phyloP scores from a whole-genome alignment of 2,113 vertebrate genomes.

The Amblyornis subalaris region DNA sequence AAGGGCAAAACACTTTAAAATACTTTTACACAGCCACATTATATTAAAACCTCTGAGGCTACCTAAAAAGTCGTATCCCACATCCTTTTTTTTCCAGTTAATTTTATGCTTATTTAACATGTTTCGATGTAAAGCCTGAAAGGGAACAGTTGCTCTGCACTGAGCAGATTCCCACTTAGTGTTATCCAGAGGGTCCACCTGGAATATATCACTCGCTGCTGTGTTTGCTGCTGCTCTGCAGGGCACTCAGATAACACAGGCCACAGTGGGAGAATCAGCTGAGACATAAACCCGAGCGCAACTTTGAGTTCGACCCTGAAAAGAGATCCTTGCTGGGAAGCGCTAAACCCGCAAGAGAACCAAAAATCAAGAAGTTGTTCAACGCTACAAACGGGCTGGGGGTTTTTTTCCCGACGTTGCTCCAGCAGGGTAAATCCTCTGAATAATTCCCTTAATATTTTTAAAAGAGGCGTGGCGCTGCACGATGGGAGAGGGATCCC shows the following conservation, averaged over 20 bases:
- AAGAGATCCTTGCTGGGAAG: constrained; percentile 37
- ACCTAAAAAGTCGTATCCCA: neutral
- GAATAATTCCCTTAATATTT: constrained; percentile 58
- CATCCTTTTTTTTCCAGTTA: neutral
- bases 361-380: neutral
- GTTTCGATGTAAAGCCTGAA: neutral
- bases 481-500: constrained; percentile 39
- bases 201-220: neutral
- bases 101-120: neutral
- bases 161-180: neutral
- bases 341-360: neutral
- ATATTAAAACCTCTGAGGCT: neutral
- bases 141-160: neutral
- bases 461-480: constrained; percentile 53
- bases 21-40: neutral
- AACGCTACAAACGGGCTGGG: neutral
- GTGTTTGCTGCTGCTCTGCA: neutral
- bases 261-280: neutral
- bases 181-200: neutral
- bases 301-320: constrained; percentile 1
- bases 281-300: neutral
- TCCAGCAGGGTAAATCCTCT: neutral
- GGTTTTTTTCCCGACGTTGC: constrained; percentile 7
- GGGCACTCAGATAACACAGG: neutral
- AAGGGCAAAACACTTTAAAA: neutral